Base-by-base conservation (phyloP, 92 coral and sea anemone genomes). In the Isaurus tuberculatus region DNA sequence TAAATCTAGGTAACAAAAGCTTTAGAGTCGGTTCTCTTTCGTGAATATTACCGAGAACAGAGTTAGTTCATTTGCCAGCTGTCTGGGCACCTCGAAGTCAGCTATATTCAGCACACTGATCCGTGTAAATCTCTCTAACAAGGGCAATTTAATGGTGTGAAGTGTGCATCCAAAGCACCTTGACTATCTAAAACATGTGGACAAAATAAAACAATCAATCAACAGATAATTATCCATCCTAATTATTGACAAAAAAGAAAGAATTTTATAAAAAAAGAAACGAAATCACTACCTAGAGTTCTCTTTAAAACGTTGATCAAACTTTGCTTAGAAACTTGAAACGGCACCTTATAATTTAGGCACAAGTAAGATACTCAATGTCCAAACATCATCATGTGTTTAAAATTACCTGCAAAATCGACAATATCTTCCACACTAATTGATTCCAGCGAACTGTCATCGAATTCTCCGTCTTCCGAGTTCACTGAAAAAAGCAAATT, bases 381-480 rank as follows among this genome's bases (percentile, higher is more conserved):
- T 28, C 23, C 22, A 32, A 58, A 77, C 6, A 34, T 57, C 25
- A 19, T 23, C 28, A 22, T 36, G 20, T 1, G 23, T 23, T n/a
- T n/a, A n/a, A 9, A 27, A 16, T 77, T 60, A 77, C 82, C 82
- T 77, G 82, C 82, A 58, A 77, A 77, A 32, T 77, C 82, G n/a
- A 77, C 82, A 27, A 77, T 77, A 23, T 77, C 82, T 61, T 77
- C 82, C 22, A 77, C 82, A 42, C 82, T 77, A 33, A 77, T 58
- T 36, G 82, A 77, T 58, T 77, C 82, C 70, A 77, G 25, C 70
- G 82, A 77, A 34, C 82, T 77, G 51, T 77, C 82, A 77, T 77
- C 82, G 22, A 77, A 77, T 31, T 77, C 82, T 58, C 82, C 82
- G 23, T 77, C 82, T 58, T 77, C 82, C 32, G 82, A 77, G 70